Evolutionary conservation across 2,888 invertebrate species (phyloP).

Genomic region (Andrena camellia): DNA sequence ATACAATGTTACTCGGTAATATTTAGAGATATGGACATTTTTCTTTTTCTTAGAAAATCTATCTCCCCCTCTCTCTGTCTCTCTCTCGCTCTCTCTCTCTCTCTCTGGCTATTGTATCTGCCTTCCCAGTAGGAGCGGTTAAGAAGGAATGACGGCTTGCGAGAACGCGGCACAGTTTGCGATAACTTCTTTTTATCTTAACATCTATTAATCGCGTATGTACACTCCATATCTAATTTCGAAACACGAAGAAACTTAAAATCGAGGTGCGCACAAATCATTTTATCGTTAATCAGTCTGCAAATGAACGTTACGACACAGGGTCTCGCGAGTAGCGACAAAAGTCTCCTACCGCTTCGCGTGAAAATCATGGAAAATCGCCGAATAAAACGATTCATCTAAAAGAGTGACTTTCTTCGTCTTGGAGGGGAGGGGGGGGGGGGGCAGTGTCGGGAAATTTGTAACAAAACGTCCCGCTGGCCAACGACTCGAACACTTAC

Average conservation of each 20-base stretch:
- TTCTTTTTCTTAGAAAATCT: slow-evolving; percentile 31
- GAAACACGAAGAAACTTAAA: slow-evolving; percentile 19
- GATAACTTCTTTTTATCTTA: slow-evolving; percentile 22
- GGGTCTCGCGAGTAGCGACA: neutral
- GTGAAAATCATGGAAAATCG: neutral
- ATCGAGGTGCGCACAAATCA: slow-evolving; percentile 1
- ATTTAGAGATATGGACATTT: slow-evolving; percentile 39
- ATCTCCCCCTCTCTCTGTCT: neutral
- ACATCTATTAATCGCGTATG: slow-evolving; percentile 18
- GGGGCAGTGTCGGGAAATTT: slow-evolving; percentile 39
- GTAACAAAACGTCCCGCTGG: slow-evolving; percentile 58
- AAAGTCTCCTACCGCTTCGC: neutral
- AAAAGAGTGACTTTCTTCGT: slow-evolving; percentile 18
- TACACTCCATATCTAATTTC: slow-evolving; percentile 13
- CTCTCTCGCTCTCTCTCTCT: neutral
- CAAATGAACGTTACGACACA: slow-evolving; percentile 39
- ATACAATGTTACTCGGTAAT: slow-evolving; percentile 39
- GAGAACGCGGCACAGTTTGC: neutral
- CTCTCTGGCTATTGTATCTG: too few species aligned
- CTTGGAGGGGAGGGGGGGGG: neutral
- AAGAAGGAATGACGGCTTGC: slow-evolving; percentile 15
- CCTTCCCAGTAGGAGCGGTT: neutral
- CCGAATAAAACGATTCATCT: neutral
- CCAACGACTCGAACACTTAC: slow-evolving; percentile 33
- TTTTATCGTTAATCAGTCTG: slow-evolving; percentile 42